phyloP scores from a whole-genome alignment of 2,113 vertebrate genomes.

The Clarias macrocephalus region DNA sequence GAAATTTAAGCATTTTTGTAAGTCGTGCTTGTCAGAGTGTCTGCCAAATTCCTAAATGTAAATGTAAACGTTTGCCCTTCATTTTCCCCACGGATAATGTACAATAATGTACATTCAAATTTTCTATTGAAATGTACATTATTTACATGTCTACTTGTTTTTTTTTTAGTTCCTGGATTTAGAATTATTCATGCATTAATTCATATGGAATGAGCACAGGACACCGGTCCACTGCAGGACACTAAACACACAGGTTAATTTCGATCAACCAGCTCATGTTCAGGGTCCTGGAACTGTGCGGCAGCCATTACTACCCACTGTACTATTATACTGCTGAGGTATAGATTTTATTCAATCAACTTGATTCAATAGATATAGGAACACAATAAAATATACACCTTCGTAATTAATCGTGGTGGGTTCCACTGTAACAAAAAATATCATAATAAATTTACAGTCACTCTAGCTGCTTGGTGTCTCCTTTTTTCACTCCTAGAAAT shows the following conservation, averaged over 20 bases:
- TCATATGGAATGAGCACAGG: background rate
- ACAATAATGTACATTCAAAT: background rate
- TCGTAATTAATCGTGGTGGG: background rate
- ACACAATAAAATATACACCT: background rate
- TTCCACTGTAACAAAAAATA: background rate
- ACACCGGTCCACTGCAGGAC: background rate
- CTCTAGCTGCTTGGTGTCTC: slow-evolving; percentile 26
- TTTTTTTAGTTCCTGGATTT: background rate
- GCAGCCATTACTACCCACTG: background rate
- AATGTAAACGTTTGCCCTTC: background rate
- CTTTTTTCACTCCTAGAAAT: slow-evolving; percentile 2
- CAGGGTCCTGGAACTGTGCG: background rate
- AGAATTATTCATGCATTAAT: background rate
- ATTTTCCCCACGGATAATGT: background rate
- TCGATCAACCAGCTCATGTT: background rate
- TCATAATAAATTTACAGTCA: background rate
- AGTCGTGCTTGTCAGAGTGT: too few relatives aligned
- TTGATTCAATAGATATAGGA: background rate
- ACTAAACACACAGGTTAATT: background rate
- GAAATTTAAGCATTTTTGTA: too few relatives aligned
- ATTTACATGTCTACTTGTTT: background rate
- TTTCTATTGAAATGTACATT: background rate
- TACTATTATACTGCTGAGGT: background rate
- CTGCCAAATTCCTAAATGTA: too few relatives aligned
- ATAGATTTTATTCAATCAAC: background rate